Conservation (phyloP, 2,888 invertebrate genomes). For the Yponomeuta malinellus region DNA sequence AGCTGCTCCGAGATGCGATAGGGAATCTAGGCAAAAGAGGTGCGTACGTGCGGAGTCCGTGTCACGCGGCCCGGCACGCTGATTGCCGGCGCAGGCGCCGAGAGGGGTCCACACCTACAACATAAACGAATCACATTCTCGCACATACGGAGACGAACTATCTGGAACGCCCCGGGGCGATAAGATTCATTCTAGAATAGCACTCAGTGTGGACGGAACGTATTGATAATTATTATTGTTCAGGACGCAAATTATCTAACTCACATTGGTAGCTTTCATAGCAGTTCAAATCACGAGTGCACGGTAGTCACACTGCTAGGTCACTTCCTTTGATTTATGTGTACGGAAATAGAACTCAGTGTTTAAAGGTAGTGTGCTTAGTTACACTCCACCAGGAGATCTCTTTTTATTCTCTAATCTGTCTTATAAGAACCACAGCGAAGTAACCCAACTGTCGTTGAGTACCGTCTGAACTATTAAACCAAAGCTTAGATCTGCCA, state of each 20-base stretch:
- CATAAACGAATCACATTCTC: neutral
- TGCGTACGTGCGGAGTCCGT: neutral
- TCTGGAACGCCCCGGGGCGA: neutral
- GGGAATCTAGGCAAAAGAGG: neutral
- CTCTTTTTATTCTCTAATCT: too few relatives aligned
- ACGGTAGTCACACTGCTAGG: neutral
- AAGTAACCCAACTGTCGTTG: too few relatives aligned
- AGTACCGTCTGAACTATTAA: too few relatives aligned
- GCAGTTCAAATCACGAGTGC: too few relatives aligned
- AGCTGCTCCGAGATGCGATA: too few relatives aligned
- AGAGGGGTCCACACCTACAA: neutral
- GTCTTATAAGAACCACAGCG: too few relatives aligned
- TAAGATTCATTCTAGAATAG: neutral
- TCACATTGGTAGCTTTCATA: neutral
- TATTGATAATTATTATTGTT: neutral
- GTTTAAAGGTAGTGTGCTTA: neutral
- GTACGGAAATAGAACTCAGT: neutral
- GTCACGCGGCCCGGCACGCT: neutral
- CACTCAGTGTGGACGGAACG: neutral
- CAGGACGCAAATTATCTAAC: neutral
- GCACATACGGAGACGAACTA: neutral
- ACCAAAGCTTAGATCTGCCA: too few relatives aligned
- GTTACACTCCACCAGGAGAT: neutral
- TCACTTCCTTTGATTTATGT: constrained; percentile 1
- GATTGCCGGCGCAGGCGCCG: constrained; percentile 4